Percentiles rank a stretch among this genome's conserved stretches.
These are phyloP conservation scores for Plutomurus gul DNA, from an alignment of 1,140 invertebrate genomes.

Conservation along the genomic window DNA sequence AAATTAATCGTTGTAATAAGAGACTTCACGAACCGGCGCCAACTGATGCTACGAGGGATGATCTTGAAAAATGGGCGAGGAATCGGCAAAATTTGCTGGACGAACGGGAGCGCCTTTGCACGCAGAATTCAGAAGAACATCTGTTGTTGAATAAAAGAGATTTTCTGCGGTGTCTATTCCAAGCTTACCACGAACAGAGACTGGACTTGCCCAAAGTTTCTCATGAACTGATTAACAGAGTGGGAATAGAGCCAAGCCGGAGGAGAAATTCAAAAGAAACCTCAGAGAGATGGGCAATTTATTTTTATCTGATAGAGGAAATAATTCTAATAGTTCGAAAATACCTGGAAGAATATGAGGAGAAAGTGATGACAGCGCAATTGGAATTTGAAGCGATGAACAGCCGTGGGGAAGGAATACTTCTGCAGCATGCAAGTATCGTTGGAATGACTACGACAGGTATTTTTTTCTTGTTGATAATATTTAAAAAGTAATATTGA, in stretches of 20 bases:
- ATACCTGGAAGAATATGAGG: neutral
- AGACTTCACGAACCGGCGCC: no score
- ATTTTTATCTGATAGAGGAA: conserved; percentile 40
- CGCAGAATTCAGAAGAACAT: no score
- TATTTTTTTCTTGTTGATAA: no score
- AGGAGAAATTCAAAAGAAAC: no score
- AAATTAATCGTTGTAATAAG: no score
- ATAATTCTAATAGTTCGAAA: neutral
- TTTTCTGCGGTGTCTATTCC: neutral
- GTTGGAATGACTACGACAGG: conserved; percentile 63
- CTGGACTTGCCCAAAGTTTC: neutral
- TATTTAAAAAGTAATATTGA: no score
- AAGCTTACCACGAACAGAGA: neutral
- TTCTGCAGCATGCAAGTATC: neutral
- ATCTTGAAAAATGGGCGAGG: neutral
- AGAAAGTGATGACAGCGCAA: neutral
- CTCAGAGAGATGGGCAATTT: conserved; percentile 40
- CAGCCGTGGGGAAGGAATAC: neutral
- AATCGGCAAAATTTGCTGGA: no score
- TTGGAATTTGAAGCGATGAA: conserved; percentile 10
- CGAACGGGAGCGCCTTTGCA: no score
- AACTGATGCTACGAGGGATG: no score
- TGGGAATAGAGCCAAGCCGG: no score
- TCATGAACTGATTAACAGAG: no score
- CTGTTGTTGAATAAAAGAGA: neutral